Evolutionary conservation across 2,113 vertebrate genomes (phyloP).

Genomic region (Nerophis ophidion): DNA sequence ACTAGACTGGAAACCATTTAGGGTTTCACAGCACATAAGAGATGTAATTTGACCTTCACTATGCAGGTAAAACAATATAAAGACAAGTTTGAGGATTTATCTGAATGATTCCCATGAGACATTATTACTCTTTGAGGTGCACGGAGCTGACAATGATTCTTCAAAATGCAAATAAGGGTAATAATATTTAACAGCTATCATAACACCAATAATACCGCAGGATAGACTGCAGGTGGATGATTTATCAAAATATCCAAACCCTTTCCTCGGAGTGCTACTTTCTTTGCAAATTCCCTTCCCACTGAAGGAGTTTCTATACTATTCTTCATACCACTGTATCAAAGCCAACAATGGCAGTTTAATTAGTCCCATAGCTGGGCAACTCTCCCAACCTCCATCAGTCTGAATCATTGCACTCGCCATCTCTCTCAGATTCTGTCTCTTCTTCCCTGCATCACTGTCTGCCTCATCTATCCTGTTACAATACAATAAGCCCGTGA

Average conservation of each 20-base stretch:
- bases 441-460: slow-evolving; percentile 19
- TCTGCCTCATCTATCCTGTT: slow-evolving; percentile 41
- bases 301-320: slow-evolving; percentile 37
- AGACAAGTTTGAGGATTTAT: not conserved
- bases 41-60: not conserved
- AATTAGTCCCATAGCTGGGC: slow-evolving; percentile 49
- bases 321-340: slow-evolving; percentile 24
- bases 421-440: slow-evolving; percentile 16
- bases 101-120: not conserved
- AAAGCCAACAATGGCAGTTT: slow-evolving; percentile 46
- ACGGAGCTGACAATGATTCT: not conserved
- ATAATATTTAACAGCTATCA: slow-evolving; percentile 9
- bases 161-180: slow-evolving; percentile 1
- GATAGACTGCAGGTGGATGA: not conserved
- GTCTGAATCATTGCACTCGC: slow-evolving; percentile 21
- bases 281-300: slow-evolving; percentile 18
- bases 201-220: slow-evolving; percentile 3
- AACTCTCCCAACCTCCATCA: slow-evolving; percentile 21
- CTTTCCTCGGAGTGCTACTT: not conserved
- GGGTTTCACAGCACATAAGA: not conserved
- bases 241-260: slow-evolving; percentile 12
- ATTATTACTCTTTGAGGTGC: not conserved
- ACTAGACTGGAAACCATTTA: not conserved
- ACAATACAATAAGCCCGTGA: slow-evolving; percentile 39
- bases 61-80: not conserved